Percentiles rank a stretch among this genome's conserved stretches.
phyloP scores from a whole-genome alignment of 2,888 invertebrate species.

The Andrena bucephala region DNA sequence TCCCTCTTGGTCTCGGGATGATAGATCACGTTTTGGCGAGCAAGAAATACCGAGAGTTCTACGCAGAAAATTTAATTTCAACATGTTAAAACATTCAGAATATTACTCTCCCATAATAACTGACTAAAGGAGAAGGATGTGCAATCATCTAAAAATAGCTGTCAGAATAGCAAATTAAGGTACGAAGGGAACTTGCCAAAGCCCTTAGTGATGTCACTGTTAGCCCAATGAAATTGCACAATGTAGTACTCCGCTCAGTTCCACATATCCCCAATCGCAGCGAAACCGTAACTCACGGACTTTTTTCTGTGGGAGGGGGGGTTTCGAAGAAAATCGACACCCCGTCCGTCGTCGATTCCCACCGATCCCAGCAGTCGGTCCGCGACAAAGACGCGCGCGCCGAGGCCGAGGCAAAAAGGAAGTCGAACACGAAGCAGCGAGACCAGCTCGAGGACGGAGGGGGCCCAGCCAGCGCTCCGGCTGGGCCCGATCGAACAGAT shows the following conservation, averaged over 20 bases:
- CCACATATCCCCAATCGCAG: background rate
- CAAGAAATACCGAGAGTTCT: constrained; percentile 4
- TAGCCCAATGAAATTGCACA: background rate
- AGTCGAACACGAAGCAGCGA: constrained; percentile 32
- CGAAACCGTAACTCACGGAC: constrained; percentile 1
- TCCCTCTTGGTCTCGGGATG: background rate
- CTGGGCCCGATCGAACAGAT: constrained; percentile 48
- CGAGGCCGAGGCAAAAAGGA: constrained; percentile 29
- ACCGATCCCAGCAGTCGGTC: constrained; percentile 32
- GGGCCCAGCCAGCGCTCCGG: background rate
- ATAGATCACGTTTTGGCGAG: background rate
- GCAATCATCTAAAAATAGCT: background rate
- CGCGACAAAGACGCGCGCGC: constrained; percentile 37
- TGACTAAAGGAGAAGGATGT: background rate
- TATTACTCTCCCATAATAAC: background rate
- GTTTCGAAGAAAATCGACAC: constrained; percentile 40
- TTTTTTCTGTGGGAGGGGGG: background rate
- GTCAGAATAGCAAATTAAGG: background rate
- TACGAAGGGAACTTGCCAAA: no score
- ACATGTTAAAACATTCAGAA: background rate
- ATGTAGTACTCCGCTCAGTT: background rate
- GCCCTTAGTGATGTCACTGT: no score
- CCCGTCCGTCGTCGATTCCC: constrained; percentile 21
- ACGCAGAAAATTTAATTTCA: background rate
- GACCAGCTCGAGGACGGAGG: background rate